A percentile compares a stretch with the other conserved stretches of the same genome.
Conservation (phyloP, 1,140 invertebrate species). For the Bombus breviceps region DNA sequence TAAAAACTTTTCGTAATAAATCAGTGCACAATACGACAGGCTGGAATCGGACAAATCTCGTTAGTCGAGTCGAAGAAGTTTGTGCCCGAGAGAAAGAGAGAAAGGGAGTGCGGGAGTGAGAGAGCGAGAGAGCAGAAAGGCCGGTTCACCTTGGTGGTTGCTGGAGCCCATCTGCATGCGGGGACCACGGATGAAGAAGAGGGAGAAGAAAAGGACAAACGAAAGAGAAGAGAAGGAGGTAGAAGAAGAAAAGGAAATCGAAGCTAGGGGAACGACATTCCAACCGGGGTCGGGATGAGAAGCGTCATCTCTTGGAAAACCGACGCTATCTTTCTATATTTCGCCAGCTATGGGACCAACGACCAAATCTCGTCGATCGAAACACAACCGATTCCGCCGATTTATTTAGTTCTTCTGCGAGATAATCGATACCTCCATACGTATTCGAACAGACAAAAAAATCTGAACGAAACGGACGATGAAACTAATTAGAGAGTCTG, state of each 20-base stretch:
- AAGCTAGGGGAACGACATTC: conserved; percentile 71
- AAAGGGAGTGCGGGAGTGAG: neutral
- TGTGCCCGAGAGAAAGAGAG: conserved; percentile 55
- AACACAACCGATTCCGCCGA: neutral
- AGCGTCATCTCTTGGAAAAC: conserved; percentile 68
- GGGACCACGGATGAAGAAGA: conserved; percentile 47
- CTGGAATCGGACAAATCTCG: conserved; percentile 73
- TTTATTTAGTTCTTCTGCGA: neutral
- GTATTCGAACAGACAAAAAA: neutral
- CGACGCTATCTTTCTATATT: conserved; percentile 38
- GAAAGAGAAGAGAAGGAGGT: conserved; percentile 9
- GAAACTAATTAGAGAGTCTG: neutral
- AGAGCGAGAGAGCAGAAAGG: conserved; percentile 57
- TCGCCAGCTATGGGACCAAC: conserved; percentile 23
- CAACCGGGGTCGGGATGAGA: conserved; percentile 61
- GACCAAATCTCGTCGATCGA: neutral
- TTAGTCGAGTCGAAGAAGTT: conserved; percentile 77
- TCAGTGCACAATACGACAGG: conserved; percentile 56
- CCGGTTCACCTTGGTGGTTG: conserved; percentile 82
- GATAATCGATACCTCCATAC: neutral
- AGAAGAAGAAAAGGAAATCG: conserved; percentile 59
- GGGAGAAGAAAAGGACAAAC: conserved; percentile 44
- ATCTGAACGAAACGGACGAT: neutral
- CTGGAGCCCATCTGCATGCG: conserved; percentile 78
- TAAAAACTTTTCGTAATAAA: conserved; percentile 63